phyloP scores from a whole-genome alignment of 2,888 invertebrate genomes.

The Drosophila emarginata region DNA sequence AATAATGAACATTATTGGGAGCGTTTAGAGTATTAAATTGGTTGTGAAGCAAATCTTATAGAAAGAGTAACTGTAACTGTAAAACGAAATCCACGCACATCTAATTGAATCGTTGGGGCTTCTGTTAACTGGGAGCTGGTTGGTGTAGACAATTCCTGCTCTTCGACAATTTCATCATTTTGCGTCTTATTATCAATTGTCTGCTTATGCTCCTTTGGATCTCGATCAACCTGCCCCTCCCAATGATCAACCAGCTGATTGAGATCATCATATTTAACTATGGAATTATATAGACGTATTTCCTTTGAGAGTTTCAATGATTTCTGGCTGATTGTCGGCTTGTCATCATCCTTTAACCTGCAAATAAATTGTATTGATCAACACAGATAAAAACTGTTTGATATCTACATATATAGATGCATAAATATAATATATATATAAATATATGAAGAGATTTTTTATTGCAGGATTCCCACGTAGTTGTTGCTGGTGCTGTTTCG shows the following conservation, averaged over 20 bases:
- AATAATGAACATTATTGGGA: conserved; percentile 26
- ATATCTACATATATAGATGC: background rate
- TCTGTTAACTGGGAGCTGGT: too few species aligned
- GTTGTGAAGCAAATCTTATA: conserved; percentile 40
- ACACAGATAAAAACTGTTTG: background rate
- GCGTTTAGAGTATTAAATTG: conserved; percentile 52
- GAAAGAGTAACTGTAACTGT: conserved; percentile 19
- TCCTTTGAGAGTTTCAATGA: conserved; percentile 74
- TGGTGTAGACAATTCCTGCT: background rate
- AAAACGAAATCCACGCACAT: conserved; percentile 76
- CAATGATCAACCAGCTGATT: conserved; percentile 7
- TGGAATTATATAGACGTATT: conserved; percentile 79
- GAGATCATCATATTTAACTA: conserved; percentile 61
- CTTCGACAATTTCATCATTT: background rate
- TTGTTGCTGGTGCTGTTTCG: conserved; percentile 25
- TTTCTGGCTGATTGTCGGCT: conserved; percentile 70
- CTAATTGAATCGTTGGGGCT: conserved; percentile 23
- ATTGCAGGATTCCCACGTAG: conserved; percentile 51
- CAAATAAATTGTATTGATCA: conserved; percentile 31
- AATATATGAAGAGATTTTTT: conserved; percentile 20
- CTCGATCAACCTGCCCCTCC: background rate
- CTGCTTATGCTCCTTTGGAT: background rate
- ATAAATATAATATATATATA: background rate
- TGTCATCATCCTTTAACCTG: conserved; percentile 77
- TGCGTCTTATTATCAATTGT: background rate